Percentiles rank a stretch among this genome's conserved stretches.
Evolutionary conservation across 2,888 invertebrate species (phyloP).

Genomic region (Sinodicranocentrus sp.): DNA sequence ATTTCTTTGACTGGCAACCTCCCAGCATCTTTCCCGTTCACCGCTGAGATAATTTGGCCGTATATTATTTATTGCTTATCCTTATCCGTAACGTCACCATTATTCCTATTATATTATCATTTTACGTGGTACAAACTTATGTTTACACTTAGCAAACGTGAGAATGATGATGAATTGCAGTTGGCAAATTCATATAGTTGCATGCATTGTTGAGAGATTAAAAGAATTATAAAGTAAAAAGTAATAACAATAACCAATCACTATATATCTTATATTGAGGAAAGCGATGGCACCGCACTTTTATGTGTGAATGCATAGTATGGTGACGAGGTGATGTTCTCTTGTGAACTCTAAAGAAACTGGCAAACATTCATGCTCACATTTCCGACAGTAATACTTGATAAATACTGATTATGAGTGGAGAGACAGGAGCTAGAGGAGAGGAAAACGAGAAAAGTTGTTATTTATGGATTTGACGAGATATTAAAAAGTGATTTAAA

Average conservation of each 20-base stretch:
- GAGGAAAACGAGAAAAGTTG: background rate
- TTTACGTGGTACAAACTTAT: background rate
- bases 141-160: too few relatives aligned
- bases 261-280: too few relatives aligned
- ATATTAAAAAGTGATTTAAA: conserved; percentile 29
- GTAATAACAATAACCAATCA: too few relatives aligned
- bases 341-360: too few relatives aligned
- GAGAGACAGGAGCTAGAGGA: background rate
- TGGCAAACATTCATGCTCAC: background rate
- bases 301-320: too few relatives aligned
- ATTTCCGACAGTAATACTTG: conserved; percentile 25
- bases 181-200: too few relatives aligned
- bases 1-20: background rate
- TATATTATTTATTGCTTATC: background rate
- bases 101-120: conserved; percentile 3
- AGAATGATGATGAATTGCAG: too few relatives aligned
- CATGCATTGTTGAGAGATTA: too few relatives aligned
- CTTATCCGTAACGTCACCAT: background rate
- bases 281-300: too few relatives aligned
- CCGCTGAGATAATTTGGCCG: conserved; percentile 9
- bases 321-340: too few relatives aligned
- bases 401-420: background rate
- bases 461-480: conserved; percentile 30
- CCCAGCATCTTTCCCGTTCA: conserved; percentile 9
- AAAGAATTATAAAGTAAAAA: too few relatives aligned